Conservation (phyloP, 2,888 invertebrate species). For the Chirona hameri region DNA sequence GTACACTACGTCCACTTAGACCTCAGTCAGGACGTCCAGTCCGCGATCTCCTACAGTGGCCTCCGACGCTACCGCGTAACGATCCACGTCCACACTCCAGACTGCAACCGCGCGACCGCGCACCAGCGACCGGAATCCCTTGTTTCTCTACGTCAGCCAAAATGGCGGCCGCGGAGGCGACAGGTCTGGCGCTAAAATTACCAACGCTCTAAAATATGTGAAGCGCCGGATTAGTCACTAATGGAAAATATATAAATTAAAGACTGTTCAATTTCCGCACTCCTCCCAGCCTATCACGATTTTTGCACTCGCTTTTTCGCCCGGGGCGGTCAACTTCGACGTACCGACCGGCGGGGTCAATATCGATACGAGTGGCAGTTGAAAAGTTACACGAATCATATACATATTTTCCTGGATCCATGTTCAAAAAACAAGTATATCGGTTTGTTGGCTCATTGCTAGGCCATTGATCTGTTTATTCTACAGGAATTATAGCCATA, state of each 20-base stretch:
- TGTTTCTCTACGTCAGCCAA: constrained; percentile 29
- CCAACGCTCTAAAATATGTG: not conserved
- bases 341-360: too few relatives aligned
- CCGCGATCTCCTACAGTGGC: not conserved
- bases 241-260: not conserved
- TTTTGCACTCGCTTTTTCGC: not conserved
- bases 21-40: not conserved
- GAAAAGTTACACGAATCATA: not conserved
- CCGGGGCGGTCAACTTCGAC: too few relatives aligned
- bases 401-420: not conserved
- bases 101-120: constrained; percentile 1
- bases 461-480: too few relatives aligned
- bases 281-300: not conserved
- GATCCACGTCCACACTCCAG: constrained; percentile 9
- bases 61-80: constrained; percentile 7
- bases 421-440: too few relatives aligned
- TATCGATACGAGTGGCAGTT: not conserved
- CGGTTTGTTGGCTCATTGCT: too few relatives aligned
- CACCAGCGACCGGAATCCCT: constrained; percentile 7
- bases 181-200: not conserved
- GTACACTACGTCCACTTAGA: not conserved
- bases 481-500: too few relatives aligned
- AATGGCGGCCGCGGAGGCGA: constrained; percentile 2
- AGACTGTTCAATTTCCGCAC: not conserved
- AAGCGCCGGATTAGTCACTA: not conserved